Conservation (phyloP, 2,113 vertebrate genomes). For the Hemibagrus wyckioides region DNA sequence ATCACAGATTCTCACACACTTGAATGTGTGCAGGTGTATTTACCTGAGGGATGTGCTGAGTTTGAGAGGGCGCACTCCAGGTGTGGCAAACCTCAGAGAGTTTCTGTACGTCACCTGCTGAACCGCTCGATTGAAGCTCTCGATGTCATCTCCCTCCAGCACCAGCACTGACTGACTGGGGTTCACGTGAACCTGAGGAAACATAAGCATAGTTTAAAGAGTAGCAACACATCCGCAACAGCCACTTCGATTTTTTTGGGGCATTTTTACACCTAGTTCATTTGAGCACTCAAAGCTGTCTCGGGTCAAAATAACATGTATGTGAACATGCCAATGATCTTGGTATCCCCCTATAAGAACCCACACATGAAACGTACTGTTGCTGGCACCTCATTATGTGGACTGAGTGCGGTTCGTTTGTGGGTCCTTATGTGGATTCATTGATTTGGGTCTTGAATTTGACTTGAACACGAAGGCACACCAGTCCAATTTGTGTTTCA, state of each 20-base stretch:
- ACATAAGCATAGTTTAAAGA: neutral
- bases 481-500: no score
- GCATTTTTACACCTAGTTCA: no score
- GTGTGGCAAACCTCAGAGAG: constrained; percentile 93
- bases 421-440: no score
- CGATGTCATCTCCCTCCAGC: constrained; percentile 94
- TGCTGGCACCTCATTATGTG: no score
- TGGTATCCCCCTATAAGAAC: no score
- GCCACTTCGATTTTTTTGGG: neutral
- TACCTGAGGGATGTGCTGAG: constrained; percentile 85
- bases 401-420: no score
- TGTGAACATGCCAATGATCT: no score
- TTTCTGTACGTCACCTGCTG: constrained; percentile 98
- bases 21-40: neutral
- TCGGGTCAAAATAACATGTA: no score
- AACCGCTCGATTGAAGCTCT: constrained; percentile 95
- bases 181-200: constrained; percentile 91
- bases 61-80: constrained; percentile 92
- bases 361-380: no score
- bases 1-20: neutral
- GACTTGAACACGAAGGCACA: no score
- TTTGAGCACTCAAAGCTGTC: no score
- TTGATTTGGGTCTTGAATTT: no score
- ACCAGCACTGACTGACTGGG: constrained; percentile 94
- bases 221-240: neutral